A percentile compares a stretch with the other conserved stretches of the same genome.
Conservation (phyloP, 2,888 invertebrate species). For the Odontomyia ornata region DNA sequence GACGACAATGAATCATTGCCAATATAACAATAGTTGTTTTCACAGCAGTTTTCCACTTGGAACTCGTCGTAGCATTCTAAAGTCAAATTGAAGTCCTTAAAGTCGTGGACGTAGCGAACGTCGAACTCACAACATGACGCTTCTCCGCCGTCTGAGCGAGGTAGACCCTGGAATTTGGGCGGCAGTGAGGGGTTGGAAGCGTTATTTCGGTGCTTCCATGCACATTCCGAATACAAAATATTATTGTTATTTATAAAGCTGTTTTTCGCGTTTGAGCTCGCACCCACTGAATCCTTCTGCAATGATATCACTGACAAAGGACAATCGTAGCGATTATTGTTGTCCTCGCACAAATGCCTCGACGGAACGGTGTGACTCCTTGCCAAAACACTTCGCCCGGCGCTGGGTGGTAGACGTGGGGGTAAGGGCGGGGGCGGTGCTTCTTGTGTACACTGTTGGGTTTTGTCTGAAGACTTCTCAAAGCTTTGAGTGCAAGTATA, state of each 20-base stretch:
- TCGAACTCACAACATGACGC: conserved; percentile 52
- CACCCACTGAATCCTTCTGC: not conserved
- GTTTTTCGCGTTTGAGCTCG: not conserved
- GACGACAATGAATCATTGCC: conserved; percentile 40
- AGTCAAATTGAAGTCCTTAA: conserved; percentile 43
- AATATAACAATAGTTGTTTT: conserved; percentile 50
- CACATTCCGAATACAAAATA: conserved; percentile 22
- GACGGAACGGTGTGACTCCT: not conserved
- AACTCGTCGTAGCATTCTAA: conserved; percentile 61
- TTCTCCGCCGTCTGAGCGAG: conserved; percentile 9
- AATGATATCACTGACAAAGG: conserved; percentile 23
- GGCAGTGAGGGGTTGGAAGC: not conserved
- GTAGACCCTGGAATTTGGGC: not conserved
- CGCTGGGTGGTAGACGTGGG: not conserved
- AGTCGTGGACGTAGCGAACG: conserved; percentile 49
- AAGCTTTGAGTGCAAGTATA: not conserved
- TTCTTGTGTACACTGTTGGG: not conserved
- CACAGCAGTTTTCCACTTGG: conserved; percentile 54
- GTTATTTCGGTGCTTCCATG: not conserved
- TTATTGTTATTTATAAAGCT: conserved; percentile 12
- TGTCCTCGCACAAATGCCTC: not conserved
- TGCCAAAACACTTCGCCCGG: conserved; percentile 14
- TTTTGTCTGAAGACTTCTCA: conserved; percentile 12
- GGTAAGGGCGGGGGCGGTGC: conserved; percentile 3
- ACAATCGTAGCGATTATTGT: conserved; percentile 7